Base-by-base conservation (phyloP, 2,888 invertebrate genomes). In the Prosapia bicincta region DNA sequence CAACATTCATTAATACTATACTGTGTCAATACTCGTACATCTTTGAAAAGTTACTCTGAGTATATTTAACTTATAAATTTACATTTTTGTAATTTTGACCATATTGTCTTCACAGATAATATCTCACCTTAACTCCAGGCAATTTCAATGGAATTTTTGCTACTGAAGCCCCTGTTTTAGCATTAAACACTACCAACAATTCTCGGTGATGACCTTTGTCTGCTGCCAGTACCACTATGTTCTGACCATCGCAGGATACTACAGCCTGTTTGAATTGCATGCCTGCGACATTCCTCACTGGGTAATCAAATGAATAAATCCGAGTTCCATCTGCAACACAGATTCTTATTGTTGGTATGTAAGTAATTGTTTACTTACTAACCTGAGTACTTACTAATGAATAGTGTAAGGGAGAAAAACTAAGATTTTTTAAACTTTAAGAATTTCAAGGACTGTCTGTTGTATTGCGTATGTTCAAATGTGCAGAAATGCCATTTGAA, bases 221-320 rank as follows among this genome's bases (percentile, higher is more conserved):
- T 0, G 95, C 91, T 0, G 94, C 94, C 0, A 93, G 90, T 6
- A 92, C 91, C 0, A 93, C 90, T 3, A 98, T 86, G 81, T 93
- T 90, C 26, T 91, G 89, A 68, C 91, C 92, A 83, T 98, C 97
- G 0, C 92, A 90, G 0, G 97, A 95, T 0, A 96, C 88, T 0
- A 94, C 94, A 0, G 93, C 92, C 26, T 90, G 88, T 78, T 93
- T 89, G 83, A 95, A 96, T 0, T 90, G 88, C 75, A 89, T 86
- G 1, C 93, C 91, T 0, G 90, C 89, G 65, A 90, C 87, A 85
- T 87, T 91, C 69, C 94, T 88, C 0, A 96, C 90, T 5, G 93
- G 91, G 83, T 92, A 97, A 70, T 96, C 96, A 80, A 95, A 92
- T 20, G 90, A 90, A 85, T 93, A 98, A 66, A 93, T 87, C 79